Base-by-base conservation (phyloP, 2,113 vertebrate species). In the Triplophysa tibetana region DNA sequence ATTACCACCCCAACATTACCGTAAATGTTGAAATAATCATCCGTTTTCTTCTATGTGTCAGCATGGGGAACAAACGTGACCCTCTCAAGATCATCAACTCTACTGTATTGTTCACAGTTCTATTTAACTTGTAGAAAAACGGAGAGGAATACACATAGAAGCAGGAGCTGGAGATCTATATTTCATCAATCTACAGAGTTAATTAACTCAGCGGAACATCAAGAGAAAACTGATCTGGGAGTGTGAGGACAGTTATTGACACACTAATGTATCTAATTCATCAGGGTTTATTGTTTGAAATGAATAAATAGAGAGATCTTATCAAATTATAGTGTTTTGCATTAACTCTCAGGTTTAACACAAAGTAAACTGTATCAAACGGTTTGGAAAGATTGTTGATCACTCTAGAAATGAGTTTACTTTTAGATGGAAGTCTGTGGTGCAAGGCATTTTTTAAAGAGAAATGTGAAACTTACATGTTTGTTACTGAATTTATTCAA, bases 91-190 rank as follows among this genome's bases (percentile, higher is more conserved):
- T 19, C n/a, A 29, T 60, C 70, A 29, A n/a, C 14, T 9, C 43
- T 56, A 33, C 67, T 80, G 50, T 60, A 58, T 66, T 74, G 45
- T 70, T 80, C 61, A 80, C 10, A 21, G n/a, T 21, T 63, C 48
- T 21, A 10, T 74, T 33, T 11, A 16, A 66, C 62, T 48, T 60
- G 61, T 4, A 12, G 62, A 45, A 74, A 43, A 80, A 41, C n/a
- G 12, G 21, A 69, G 56, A 60, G 43, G 45, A 41, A 19, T 17
- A 33, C 23, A 69, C 33, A 24, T 29, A n/a, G n/a, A n/a, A 43
- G 54, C 3, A 4, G 16, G 52, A 24, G 65, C 56, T 26, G 11
- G 21, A 24, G 23, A 72, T 65, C 24, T 64, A 74, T 74, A 80
- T 73, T 73, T 72, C 24, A 73, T 80, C 21, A 56, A n/a, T 12